Base-by-base conservation (phyloP, 1,140 invertebrate species). In the Heliconius hermathena region DNA sequence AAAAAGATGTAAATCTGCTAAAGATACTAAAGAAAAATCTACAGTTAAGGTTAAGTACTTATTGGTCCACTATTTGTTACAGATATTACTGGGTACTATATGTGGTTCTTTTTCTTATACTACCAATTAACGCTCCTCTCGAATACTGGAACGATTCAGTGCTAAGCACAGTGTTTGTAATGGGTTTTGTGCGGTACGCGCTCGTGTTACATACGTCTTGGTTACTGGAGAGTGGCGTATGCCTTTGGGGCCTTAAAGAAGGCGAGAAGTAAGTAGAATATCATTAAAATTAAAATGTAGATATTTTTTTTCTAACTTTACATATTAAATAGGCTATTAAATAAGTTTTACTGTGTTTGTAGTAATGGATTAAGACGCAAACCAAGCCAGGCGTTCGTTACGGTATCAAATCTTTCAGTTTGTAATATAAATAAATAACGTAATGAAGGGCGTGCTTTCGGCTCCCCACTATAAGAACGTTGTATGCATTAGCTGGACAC, bases 11-110 rank as follows among this genome's bases (percentile, higher is more conserved):
- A 3, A 46, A 46, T 46, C 41, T 46, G 41, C 41, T 13, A 13
- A 11, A 5, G 18, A 6, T 20, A 52, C 4, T 20, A 20, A 52
- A 52, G 49, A 20, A 18, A 52, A 52, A 52, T 52, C 4, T 18
- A 52, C 18, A 16, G 41, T 16, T 46, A 13, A 4, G 13, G 41
- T n/a, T n/a, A n/a, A 54, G 20, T n/a, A 3, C 52, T 54, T 54
- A n/a, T 60, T 8, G 26, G 57, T 3, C 8, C 8, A n/a, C 4
- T 13, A 26, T 74, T 36, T 74, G 88, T 88, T 90, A 29, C 95
- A 98, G 97, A 81, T 96, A 96, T 78, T 97, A 97, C 86, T 97
- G 96, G 95, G 73, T 97, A 1, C 79, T 98, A 1, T 97, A 96
- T 83, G 88, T 94, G 1, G 88, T 97, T 18, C 29, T 98, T 0